Evolutionary conservation across 2,113 vertebrate species (phyloP).

Genomic region (Anser brachyrhynchus): DNA sequence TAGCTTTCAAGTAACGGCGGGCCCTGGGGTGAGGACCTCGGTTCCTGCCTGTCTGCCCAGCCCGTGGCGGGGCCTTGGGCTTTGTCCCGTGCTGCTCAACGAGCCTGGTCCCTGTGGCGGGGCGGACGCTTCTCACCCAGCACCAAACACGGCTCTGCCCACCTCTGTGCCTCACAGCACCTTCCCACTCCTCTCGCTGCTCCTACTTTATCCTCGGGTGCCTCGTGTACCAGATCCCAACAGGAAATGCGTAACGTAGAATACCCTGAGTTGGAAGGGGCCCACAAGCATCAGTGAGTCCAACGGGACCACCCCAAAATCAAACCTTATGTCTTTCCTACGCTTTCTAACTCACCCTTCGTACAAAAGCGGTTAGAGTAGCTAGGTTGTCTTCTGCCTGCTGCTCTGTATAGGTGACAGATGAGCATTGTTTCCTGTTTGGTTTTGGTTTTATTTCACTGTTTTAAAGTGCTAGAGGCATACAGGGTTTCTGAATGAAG

Average conservation of each 20-base stretch:
- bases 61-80: not conserved
- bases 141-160: not conserved
- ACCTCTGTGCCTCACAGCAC: accelerated
- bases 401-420: not conserved
- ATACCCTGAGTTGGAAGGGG: not conserved
- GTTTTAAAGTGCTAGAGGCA: not conserved
- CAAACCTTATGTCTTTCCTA: not conserved
- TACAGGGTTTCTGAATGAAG: not conserved
- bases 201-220: not conserved
- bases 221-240: not conserved
- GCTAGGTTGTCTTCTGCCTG: not conserved
- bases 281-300: too few relatives aligned
- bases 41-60: too few relatives aligned
- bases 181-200: not conserved
- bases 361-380: not conserved
- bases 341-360: not conserved
- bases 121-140: not conserved
- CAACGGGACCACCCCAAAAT: too few relatives aligned
- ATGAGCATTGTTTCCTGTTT: not conserved
- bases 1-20: not conserved
- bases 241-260: not conserved
- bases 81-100: too few relatives aligned
- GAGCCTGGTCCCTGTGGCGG: not conserved
- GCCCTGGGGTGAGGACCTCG: not conserved
- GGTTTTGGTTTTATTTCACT: not conserved